phyloP scores from a whole-genome alignment of 1,140 invertebrate genomes.

The Drosophila repletoides region DNA sequence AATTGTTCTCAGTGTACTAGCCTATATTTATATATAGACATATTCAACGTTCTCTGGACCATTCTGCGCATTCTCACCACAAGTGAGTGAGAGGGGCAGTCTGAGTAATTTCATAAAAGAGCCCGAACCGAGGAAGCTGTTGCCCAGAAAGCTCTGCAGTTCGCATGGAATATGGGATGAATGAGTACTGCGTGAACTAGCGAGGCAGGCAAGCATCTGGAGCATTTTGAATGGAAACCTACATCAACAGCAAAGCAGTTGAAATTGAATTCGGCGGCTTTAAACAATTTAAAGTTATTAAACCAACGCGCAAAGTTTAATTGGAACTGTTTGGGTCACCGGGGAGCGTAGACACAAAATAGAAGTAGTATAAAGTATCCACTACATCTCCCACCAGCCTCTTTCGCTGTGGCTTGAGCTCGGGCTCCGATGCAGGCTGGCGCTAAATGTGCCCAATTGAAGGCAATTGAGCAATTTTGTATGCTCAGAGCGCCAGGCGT shows the following conservation, averaged over 20 bases:
- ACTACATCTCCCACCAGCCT: neutral
- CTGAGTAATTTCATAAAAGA: neutral
- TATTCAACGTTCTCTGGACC: neutral
- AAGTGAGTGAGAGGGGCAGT: neutral
- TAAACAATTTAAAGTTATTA: constrained; percentile 72
- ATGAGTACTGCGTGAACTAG: neutral
- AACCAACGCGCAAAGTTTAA: constrained; percentile 73
- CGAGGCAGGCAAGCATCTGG: constrained; percentile 35
- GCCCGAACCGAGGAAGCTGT: constrained; percentile 1
- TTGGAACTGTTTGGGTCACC: constrained; percentile 52
- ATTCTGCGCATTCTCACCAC: constrained; percentile 40
- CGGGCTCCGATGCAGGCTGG: constrained; percentile 26
- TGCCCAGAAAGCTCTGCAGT: constrained; percentile 40
- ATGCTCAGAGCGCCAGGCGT: constrained; percentile 30
- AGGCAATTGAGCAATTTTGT: constrained; percentile 70
- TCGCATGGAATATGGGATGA: constrained; percentile 12
- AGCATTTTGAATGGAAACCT: constrained; percentile 22
- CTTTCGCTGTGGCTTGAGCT: no score
- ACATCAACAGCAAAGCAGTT: constrained; percentile 42
- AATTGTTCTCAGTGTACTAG: constrained; percentile 7
- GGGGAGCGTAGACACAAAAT: constrained; percentile 33
- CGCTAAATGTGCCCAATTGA: constrained; percentile 68
- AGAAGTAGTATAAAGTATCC: constrained; percentile 19
- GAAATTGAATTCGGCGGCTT: constrained; percentile 48
- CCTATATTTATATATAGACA: neutral